Evolutionary conservation across 2,888 invertebrate species (phyloP).

Genomic region (Limnephilus marmoratus): DNA sequence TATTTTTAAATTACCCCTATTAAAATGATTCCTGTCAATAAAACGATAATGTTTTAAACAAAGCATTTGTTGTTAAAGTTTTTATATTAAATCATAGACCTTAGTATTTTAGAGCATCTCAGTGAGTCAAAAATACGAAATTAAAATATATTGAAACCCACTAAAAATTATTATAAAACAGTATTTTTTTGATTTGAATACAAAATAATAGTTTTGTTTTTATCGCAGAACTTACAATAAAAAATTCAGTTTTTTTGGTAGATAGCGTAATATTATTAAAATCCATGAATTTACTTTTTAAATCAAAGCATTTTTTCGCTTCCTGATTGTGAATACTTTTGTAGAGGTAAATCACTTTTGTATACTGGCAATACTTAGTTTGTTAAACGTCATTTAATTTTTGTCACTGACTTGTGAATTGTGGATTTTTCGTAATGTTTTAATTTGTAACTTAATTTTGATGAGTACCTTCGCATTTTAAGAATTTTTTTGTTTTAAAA

Average conservation of each 20-base stretch:
- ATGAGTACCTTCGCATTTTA: background rate
- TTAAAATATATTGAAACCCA: too few relatives aligned
- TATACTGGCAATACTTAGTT: slow-evolving; percentile 15
- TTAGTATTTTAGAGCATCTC: background rate
- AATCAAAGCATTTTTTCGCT: background rate
- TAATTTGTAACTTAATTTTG: slow-evolving; percentile 4
- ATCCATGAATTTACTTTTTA: background rate
- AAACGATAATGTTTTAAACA: background rate
- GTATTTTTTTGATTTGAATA: background rate
- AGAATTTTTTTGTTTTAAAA: background rate
- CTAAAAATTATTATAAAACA: too few relatives aligned
- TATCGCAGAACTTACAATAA: too few relatives aligned
- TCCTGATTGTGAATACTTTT: background rate
- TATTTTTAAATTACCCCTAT: background rate
- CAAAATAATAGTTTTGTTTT: background rate
- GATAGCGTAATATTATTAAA: too few relatives aligned
- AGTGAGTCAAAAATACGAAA: background rate
- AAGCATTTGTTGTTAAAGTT: background rate
- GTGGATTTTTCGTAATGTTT: slow-evolving; percentile 8
- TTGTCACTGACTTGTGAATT: slow-evolving; percentile 19
- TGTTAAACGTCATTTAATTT: slow-evolving; percentile 46
- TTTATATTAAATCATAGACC: background rate
- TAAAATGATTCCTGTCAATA: background rate
- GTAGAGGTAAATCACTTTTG: background rate
- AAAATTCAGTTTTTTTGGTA: background rate